These are phyloP conservation scores for Dasypolia templi DNA, from an alignment of 2,888 invertebrate species.

Conservation along the genomic window DNA sequence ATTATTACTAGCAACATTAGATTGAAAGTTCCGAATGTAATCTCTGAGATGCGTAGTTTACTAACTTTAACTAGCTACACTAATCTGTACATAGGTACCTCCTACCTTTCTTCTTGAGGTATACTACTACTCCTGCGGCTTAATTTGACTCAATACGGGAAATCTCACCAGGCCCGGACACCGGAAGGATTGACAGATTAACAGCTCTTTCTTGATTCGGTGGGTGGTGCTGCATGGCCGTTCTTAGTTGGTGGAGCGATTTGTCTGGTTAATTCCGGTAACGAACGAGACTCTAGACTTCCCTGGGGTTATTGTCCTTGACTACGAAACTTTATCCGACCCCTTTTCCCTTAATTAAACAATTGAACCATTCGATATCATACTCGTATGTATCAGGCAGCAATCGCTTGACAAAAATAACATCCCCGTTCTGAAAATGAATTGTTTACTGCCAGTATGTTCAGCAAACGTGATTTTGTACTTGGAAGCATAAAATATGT, in stretches of 20 bases:
- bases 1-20: neutral
- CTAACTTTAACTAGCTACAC: too few species aligned
- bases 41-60: neutral
- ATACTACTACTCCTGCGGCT: too few species aligned
- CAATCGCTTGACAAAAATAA: neutral
- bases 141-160: too few species aligned
- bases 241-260: too few species aligned
- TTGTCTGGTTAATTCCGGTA: too few species aligned
- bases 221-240: too few species aligned
- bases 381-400: neutral
- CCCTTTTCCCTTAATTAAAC: conserved; percentile 18
- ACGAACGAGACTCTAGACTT: too few species aligned
- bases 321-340: conserved; percentile 21
- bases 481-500: neutral
- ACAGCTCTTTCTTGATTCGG: too few species aligned
- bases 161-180: too few species aligned
- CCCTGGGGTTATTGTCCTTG: conserved; percentile 5
- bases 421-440: neutral
- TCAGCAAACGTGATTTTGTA: neutral
- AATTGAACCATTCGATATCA: conserved; percentile 17
- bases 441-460: neutral
- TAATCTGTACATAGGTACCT: neutral
- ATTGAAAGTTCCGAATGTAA: neutral
- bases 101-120: neutral
- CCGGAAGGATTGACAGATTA: too few species aligned